phyloP scores from a whole-genome alignment of 2,113 vertebrate species.

The Atherinomorus stipes region DNA sequence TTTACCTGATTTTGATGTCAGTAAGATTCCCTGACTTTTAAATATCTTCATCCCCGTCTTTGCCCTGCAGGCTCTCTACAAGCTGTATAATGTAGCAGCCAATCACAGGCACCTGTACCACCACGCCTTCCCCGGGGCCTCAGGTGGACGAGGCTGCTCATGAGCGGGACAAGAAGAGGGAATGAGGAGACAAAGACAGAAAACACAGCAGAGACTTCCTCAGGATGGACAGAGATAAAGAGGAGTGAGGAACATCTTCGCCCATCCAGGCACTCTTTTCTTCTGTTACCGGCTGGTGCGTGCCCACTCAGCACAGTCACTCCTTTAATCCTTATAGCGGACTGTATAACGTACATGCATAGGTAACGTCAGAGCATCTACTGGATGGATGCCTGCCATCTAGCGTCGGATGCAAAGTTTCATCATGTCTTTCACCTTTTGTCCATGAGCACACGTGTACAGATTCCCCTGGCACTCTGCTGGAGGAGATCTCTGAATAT shows the following conservation, averaged over 20 bases:
- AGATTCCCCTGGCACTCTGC: constrained; percentile 40
- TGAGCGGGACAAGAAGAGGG: constrained; percentile 79
- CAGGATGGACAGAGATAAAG: constrained; percentile 33
- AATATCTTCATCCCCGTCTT: constrained; percentile 15
- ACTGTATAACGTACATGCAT: constrained; percentile 54
- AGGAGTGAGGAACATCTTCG: constrained; percentile 37
- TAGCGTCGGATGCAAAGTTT: constrained; percentile 21
- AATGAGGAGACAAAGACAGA: constrained; percentile 70
- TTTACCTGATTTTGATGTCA: background rate
- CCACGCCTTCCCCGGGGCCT: constrained; percentile 91
- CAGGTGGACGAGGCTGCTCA: constrained; percentile 76
- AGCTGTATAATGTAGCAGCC: constrained; percentile 96
- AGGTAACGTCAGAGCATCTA: constrained; percentile 38
- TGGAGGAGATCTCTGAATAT: constrained; percentile 17
- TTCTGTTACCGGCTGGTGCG: constrained; percentile 34
- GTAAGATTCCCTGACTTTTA: background rate
- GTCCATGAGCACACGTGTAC: constrained; percentile 50
- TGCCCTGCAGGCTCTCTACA: constrained; percentile 90
- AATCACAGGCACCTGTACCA: constrained; percentile 96
- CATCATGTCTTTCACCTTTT: constrained; percentile 45
- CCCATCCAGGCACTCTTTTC: constrained; percentile 57
- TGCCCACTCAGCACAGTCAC: constrained; percentile 48
- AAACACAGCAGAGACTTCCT: constrained; percentile 51
- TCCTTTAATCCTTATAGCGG: constrained; percentile 48
- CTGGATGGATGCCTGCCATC: constrained; percentile 24